phyloP scores from a whole-genome alignment of 2,888 invertebrate species.

The Papilio gigon region DNA sequence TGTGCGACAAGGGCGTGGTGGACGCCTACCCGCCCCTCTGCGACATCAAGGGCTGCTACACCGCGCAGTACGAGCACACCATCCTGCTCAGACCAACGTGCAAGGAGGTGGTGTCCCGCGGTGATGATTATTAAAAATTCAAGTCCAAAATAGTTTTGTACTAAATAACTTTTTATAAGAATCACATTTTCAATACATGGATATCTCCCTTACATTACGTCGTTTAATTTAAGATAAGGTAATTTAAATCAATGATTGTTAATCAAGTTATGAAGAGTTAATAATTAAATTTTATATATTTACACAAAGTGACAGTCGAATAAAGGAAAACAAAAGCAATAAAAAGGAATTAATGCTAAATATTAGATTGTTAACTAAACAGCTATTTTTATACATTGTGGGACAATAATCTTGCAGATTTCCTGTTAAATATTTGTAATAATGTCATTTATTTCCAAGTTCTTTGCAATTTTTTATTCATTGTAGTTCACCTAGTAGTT shows the following conservation, averaged over 20 bases:
- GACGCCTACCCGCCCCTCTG: constrained; percentile 99
- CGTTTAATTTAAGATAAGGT: background rate
- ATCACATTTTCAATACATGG: constrained; percentile 18
- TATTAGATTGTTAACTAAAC: background rate
- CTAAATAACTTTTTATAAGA: constrained; percentile 15
- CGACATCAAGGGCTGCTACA: constrained; percentile 98
- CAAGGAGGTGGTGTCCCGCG: constrained; percentile 98
- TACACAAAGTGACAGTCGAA: background rate
- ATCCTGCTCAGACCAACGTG: constrained; percentile 98
- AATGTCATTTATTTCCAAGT: background rate
- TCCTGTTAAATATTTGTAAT: background rate
- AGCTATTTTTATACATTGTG: background rate
- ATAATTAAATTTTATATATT: background rate
- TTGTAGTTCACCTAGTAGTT: too few species aligned
- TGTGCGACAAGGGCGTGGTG: constrained; percentile 98
- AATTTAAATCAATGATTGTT: background rate
- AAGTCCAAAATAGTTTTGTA: constrained; percentile 20
- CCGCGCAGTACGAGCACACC: constrained; percentile 99
- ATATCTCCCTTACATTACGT: background rate
- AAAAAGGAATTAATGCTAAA: constrained; percentile 6
- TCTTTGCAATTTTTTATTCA: background rate
- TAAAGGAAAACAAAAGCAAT: background rate
- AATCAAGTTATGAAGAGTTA: background rate
- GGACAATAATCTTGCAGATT: background rate
- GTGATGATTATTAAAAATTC: constrained; percentile 92